These are phyloP conservation scores for Pediacus dermestoides DNA, from an alignment of 2,888 invertebrate species.

Conservation along the genomic window DNA sequence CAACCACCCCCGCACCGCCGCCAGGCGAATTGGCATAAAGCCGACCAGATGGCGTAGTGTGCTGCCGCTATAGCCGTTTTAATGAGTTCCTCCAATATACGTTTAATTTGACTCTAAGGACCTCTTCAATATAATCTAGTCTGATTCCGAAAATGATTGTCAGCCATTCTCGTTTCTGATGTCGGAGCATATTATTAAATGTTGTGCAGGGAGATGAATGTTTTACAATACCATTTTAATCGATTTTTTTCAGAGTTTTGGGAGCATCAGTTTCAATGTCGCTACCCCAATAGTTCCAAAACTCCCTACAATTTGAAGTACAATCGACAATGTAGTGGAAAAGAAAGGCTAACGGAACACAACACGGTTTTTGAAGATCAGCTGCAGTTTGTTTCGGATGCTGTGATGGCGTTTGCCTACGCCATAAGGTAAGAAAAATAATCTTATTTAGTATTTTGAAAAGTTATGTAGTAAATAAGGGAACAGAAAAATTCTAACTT, in stretches of 20 bases:
- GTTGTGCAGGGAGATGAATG: not conserved
- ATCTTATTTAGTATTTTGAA: not conserved
- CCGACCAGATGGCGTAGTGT: too few relatives aligned
- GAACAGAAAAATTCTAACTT: too few relatives aligned
- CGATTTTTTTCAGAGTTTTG: conserved; percentile 77
- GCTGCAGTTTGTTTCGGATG: conserved; percentile 94
- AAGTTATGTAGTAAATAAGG: too few relatives aligned
- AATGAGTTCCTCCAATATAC: conserved; percentile 8
- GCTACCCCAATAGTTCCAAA: conserved; percentile 72
- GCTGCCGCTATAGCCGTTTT: too few relatives aligned
- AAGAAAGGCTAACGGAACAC: conserved; percentile 68
- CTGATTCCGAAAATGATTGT: conserved; percentile 9
- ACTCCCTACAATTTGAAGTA: conserved; percentile 82
- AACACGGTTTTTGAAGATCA: conserved; percentile 89
- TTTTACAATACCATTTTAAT: conserved; percentile 11
- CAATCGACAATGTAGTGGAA: conserved; percentile 68
- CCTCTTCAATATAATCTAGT: conserved; percentile 6
- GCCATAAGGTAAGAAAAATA: conserved; percentile 65
- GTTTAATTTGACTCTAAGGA: conserved; percentile 8
- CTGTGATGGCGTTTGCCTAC: conserved; percentile 91
- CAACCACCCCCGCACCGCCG: too few relatives aligned
- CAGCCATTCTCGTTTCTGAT: conserved; percentile 1
- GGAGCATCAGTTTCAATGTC: conserved; percentile 91
- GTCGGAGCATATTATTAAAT: conserved; percentile 5
- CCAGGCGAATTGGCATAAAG: too few relatives aligned